Conservation (phyloP, 2,113 vertebrate genomes). For the Osmerus eperlanus region DNA sequence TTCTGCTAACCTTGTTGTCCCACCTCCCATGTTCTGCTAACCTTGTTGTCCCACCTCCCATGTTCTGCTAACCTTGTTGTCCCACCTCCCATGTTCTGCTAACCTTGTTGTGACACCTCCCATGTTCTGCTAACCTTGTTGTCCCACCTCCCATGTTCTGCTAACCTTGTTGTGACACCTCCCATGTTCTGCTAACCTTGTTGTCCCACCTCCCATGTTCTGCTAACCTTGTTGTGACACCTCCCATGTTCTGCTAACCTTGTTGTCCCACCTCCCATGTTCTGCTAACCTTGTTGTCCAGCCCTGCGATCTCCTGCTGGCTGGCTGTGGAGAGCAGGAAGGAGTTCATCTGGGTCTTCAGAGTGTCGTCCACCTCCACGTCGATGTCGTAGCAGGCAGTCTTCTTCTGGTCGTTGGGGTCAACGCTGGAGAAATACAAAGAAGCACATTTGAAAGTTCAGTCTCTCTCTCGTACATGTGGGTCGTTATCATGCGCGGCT, state of each 20-base stretch:
- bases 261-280: too few species aligned
- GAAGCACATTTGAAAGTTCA: too few species aligned
- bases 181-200: too few species aligned
- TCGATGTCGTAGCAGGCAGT: constrained; percentile 99
- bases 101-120: constrained; percentile 85
- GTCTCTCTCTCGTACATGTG: too few species aligned
- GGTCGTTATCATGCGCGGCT: too few species aligned
- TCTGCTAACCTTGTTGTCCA: constrained; percentile 91
- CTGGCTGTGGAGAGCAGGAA: constrained; percentile 97
- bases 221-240: not conserved
- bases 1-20: constrained; percentile 88
- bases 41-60: constrained; percentile 85
- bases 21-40: constrained; percentile 54
- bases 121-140: not conserved
- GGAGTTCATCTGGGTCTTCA: constrained; percentile 99
- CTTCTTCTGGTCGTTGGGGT: constrained; percentile 99
- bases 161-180: not conserved
- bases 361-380: constrained; percentile 96
- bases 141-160: too few species aligned
- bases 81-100: too few species aligned
- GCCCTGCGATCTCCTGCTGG: constrained; percentile 95
- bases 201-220: too few species aligned
- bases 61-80: too few species aligned
- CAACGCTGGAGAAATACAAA: constrained; percentile 74
- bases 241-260: too few species aligned